These are phyloP conservation scores for Enoplosus armatus DNA, from an alignment of 2,797 vertebrate species.

Conservation along the genomic window DNA sequence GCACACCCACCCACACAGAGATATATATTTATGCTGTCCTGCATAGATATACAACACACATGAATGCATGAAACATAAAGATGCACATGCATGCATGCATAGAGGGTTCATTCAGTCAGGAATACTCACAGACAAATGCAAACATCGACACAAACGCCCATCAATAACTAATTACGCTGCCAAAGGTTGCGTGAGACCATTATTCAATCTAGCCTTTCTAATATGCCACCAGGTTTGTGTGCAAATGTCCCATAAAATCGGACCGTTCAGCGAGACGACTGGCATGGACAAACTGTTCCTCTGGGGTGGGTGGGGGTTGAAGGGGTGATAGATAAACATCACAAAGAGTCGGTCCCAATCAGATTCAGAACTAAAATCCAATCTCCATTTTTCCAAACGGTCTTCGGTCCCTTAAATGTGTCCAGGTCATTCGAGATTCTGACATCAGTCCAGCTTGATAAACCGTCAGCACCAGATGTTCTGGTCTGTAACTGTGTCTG, in stretches of 20 bases:
- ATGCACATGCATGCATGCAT: constrained; percentile 12
- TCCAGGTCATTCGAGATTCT: constrained; percentile 39
- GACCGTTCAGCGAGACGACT: not conserved
- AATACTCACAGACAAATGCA: constrained; percentile 9
- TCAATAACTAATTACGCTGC: constrained; percentile 45
- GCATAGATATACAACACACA: not conserved
- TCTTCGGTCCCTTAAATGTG: constrained; percentile 46
- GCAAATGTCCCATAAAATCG: constrained; percentile 25
- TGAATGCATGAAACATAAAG: constrained; percentile 11
- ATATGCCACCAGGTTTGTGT: constrained; percentile 28
- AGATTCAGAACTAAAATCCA: constrained; percentile 36
- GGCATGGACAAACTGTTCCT: not conserved
- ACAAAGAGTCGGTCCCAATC: constrained; percentile 18
- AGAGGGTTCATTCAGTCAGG: constrained; percentile 12
- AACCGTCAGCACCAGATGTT: constrained; percentile 45
- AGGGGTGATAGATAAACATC: constrained; percentile 28
- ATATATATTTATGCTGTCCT: constrained; percentile 9
- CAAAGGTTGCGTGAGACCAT: not conserved
- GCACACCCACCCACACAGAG: constrained; percentile 1
- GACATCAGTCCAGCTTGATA: constrained; percentile 26
- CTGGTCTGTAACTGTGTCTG: too few relatives aligned
- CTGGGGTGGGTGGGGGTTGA: not conserved
- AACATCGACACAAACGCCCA: constrained; percentile 29
- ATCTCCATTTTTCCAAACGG: constrained; percentile 25
- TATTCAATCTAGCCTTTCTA: constrained; percentile 12